Evolutionary conservation across 2,888 invertebrate genomes (phyloP).

Genomic region (Ecdyonurus torrentis): DNA sequence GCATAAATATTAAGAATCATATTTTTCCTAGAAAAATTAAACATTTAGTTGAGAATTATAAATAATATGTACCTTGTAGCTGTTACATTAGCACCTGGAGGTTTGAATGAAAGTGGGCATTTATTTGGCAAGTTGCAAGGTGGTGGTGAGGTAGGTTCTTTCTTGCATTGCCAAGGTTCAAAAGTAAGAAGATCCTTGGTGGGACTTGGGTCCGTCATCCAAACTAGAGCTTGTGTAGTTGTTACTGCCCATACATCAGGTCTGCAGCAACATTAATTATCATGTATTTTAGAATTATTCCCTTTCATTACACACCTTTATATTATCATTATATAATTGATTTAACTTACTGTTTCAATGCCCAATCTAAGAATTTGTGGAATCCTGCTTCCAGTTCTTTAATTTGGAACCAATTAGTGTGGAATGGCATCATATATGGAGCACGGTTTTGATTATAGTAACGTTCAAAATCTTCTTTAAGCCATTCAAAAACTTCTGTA

Average conservation of each 20-base stretch:
- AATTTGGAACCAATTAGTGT: conserved; percentile 92
- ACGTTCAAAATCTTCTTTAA: conserved; percentile 73
- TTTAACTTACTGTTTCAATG: conserved; percentile 44
- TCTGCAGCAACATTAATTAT: conserved; percentile 28
- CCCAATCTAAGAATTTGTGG: conserved; percentile 74
- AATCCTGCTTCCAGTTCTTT: conserved; percentile 66
- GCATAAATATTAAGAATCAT: too few relatives aligned
- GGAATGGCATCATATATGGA: conserved; percentile 90
- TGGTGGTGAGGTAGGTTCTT: conserved; percentile 47
- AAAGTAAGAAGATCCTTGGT: conserved; percentile 47
- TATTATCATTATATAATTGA: neutral
- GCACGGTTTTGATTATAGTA: conserved; percentile 76
- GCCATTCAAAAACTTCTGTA: conserved; percentile 64
- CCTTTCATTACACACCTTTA: neutral
- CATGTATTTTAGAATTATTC: too few relatives aligned
- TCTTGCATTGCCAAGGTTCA: conserved; percentile 68
- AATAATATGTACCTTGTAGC: conserved; percentile 40
- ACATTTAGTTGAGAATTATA: too few relatives aligned
- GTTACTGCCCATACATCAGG: conserved; percentile 78
- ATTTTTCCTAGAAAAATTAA: too few relatives aligned
- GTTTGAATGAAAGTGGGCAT: conserved; percentile 66
- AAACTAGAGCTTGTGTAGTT: conserved; percentile 71
- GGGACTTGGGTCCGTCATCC: conserved; percentile 75
- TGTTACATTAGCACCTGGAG: conserved; percentile 56
- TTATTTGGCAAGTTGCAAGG: conserved; percentile 69